Percentiles rank a stretch among this genome's conserved stretches.
Conservation (phyloP, 2,888 invertebrate species). For the Drosophila vallismaia region DNA sequence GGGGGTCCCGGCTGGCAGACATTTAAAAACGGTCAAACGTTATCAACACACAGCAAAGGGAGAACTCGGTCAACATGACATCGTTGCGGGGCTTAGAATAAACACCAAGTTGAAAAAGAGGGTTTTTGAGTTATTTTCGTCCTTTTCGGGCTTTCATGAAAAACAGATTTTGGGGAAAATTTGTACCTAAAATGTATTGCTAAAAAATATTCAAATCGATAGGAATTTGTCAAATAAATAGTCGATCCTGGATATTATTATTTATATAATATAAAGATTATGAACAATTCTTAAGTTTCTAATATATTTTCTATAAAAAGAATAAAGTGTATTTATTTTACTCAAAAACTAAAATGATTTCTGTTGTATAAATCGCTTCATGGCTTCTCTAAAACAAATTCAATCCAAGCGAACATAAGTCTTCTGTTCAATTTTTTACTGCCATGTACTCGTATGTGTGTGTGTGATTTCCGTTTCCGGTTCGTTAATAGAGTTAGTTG, state of each 20-base stretch:
- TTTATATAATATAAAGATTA: too few relatives aligned
- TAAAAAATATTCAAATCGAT: neutral
- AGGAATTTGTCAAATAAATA: too few relatives aligned
- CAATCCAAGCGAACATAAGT: slow-evolving; percentile 46
- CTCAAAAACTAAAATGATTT: too few relatives aligned
- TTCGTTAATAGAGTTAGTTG: slow-evolving; percentile 82
- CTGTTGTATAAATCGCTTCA: too few relatives aligned
- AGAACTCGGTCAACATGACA: slow-evolving; percentile 71
- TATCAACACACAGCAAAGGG: slow-evolving; percentile 58
- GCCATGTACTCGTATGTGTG: slow-evolving; percentile 1
- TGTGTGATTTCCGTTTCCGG: slow-evolving; percentile 73
- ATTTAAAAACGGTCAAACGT: slow-evolving; percentile 56
- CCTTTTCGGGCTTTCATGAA: neutral
- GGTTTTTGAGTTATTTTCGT: neutral
- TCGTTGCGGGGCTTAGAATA: slow-evolving; percentile 19
- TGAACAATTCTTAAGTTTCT: too few relatives aligned
- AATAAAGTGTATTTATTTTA: too few relatives aligned
- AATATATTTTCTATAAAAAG: too few relatives aligned
- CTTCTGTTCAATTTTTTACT: slow-evolving; percentile 17
- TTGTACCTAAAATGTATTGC: neutral
- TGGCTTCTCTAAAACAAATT: neutral
- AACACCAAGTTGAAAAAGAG: neutral
- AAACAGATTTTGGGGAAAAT: neutral
- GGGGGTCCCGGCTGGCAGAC: neutral
- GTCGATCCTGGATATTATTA: too few relatives aligned